These are phyloP conservation scores for Polyommatus icarus DNA, from an alignment of 2,888 invertebrate species.

Conservation along the genomic window DNA sequence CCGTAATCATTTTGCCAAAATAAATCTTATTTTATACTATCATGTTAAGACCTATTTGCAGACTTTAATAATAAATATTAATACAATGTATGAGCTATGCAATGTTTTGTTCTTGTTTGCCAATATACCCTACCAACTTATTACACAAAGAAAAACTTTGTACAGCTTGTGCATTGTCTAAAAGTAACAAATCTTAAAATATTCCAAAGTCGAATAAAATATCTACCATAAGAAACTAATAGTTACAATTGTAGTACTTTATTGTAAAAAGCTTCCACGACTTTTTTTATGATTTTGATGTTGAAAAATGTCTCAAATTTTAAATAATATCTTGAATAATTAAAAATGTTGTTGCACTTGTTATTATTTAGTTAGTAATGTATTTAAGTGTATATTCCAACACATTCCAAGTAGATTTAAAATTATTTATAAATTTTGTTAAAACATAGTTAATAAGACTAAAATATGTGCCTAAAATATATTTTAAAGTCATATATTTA, in stretches of 20 bases:
- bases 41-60: not conserved
- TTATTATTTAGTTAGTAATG: not conserved
- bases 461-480: conserved; percentile 53
- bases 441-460: conserved; percentile 28
- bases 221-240: not conserved
- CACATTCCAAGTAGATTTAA: conserved; percentile 27
- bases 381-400: not conserved
- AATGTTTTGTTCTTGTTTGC: not conserved
- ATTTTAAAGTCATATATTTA: conserved; percentile 17
- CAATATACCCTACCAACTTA: not conserved
- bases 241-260: not conserved
- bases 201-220: not conserved
- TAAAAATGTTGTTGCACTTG: not conserved
- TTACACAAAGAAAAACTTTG: not conserved
- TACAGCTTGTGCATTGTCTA: not conserved
- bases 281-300: not conserved
- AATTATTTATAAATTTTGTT: conserved; percentile 30
- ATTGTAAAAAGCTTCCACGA: not conserved
- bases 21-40: not conserved
- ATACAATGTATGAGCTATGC: not conserved
- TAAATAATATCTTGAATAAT: not conserved
- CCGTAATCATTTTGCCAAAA: conserved; percentile 1
- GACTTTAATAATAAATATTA: too few species aligned
- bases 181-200: not conserved
- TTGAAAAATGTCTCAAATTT: not conserved